These are phyloP conservation scores for Panzeria rudis DNA, from an alignment of 2,888 invertebrate genomes.

Conservation along the genomic window DNA sequence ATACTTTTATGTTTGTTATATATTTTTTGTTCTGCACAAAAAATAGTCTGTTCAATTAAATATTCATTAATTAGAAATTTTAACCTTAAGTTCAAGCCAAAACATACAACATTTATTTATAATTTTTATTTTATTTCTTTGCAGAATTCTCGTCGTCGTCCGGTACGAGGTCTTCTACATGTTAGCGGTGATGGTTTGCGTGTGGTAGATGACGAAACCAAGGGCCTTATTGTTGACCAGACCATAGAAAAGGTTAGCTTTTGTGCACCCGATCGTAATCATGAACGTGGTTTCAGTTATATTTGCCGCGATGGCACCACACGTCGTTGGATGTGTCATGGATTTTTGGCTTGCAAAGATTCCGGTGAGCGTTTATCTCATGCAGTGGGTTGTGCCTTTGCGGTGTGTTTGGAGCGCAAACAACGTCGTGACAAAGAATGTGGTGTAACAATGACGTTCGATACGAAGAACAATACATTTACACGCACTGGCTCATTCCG, in stretches of 20 bases:
- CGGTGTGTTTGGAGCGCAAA: conserved; percentile 98
- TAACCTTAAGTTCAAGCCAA: conserved; percentile 56
- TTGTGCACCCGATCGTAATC: conserved; percentile 99
- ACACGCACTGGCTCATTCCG: conserved; percentile 96
- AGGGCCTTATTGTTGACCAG: conserved; percentile 99
- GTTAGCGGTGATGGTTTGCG: conserved; percentile 97
- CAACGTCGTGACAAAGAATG: conserved; percentile 98
- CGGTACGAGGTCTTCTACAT: conserved; percentile 94
- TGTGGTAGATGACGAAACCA: conserved; percentile 99
- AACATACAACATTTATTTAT: background rate
- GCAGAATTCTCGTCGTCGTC: conserved; percentile 93
- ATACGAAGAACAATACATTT: conserved; percentile 94
- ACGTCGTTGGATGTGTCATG: conserved; percentile 99
- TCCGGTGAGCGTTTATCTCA: conserved; percentile 98
- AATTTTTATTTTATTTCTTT: conserved; percentile 75
- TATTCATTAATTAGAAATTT: conserved; percentile 53
- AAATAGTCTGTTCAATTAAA: conserved; percentile 49
- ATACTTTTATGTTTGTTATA: background rate
- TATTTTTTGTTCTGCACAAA: conserved; percentile 1
- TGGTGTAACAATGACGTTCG: conserved; percentile 96
- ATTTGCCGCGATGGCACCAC: conserved; percentile 99
- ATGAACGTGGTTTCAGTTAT: conserved; percentile 98
- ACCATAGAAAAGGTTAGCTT: conserved; percentile 99
- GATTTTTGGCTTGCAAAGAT: conserved; percentile 97
- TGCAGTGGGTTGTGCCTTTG: conserved; percentile 99